Conservation (phyloP, 2,888 invertebrate genomes). For the Iselma pallidipennis region DNA sequence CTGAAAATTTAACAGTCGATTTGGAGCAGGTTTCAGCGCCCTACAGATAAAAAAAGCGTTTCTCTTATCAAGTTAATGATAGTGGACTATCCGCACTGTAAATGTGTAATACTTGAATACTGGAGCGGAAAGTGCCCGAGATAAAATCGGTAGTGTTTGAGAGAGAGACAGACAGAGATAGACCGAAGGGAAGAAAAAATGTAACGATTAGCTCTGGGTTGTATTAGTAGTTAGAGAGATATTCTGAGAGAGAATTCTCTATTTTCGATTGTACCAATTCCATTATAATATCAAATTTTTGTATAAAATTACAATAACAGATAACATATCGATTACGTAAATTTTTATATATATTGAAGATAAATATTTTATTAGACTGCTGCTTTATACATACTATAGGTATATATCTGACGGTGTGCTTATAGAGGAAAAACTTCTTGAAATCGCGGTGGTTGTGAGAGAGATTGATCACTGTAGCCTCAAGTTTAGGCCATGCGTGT, state of each 20-base stretch:
- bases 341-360: conserved; percentile 4
- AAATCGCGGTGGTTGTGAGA: conserved; percentile 17
- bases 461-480: conserved; percentile 22
- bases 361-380: conserved; percentile 20
- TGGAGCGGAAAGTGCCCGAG: not conserved
- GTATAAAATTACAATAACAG: too few relatives aligned
- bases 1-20: not conserved
- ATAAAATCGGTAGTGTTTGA: not conserved
- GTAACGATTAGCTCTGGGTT: not conserved
- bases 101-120: not conserved
- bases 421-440: conserved; percentile 17
- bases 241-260: too few relatives aligned
- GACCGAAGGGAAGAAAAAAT: not conserved
- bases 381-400: too few relatives aligned
- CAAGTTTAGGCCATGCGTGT: conserved; percentile 20
- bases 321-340: too few relatives aligned
- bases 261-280: too few relatives aligned
- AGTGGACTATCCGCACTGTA: not conserved
- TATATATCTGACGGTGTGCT: conserved; percentile 18
- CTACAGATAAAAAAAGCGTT: not conserved
- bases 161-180: too few relatives aligned
- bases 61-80: not conserved
- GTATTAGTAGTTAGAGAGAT: too few relatives aligned
- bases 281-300: too few relatives aligned
- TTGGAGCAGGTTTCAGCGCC: not conserved